Evolutionary conservation across 2,797 vertebrate genomes (phyloP).

Genomic region (Buceros bicornis): DNA sequence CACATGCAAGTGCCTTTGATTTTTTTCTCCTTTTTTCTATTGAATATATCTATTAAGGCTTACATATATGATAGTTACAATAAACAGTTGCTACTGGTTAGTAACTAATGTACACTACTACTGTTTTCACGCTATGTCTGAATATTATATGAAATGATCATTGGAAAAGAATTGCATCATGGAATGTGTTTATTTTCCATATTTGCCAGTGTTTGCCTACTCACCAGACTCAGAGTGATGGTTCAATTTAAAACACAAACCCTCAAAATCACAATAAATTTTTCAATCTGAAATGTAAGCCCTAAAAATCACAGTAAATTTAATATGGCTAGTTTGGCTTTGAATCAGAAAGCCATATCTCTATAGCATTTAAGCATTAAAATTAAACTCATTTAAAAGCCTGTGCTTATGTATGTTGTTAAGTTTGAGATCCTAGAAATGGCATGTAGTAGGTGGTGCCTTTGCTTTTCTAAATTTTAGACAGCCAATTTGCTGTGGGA

Average conservation of each 20-base stretch:
- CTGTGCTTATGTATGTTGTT: not conserved
- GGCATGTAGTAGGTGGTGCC: not conserved
- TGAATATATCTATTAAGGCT: not conserved
- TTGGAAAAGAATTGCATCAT: not conserved
- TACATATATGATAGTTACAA: not conserved
- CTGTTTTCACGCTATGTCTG: not conserved
- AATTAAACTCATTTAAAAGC: not conserved
- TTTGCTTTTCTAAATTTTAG: not conserved
- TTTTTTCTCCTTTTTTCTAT: not conserved
- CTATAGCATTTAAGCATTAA: not conserved
- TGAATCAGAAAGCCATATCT: not conserved
- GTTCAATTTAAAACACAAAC: not conserved
- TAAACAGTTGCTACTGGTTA: not conserved
- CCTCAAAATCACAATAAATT: not conserved
- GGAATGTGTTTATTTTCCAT: not conserved
- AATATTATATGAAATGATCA: not conserved
- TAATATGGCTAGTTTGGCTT: not conserved
- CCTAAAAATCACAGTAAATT: not conserved
- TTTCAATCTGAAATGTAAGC: not conserved
- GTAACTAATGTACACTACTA: not conserved
- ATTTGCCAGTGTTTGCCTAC: not conserved
- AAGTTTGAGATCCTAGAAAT: not conserved
- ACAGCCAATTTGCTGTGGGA: not conserved
- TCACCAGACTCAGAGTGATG: not conserved
- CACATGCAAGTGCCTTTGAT: not conserved